These are phyloP conservation scores for Pseudochaenichthys georgianus DNA, from an alignment of 2,797 vertebrate species.

Conservation along the genomic window DNA sequence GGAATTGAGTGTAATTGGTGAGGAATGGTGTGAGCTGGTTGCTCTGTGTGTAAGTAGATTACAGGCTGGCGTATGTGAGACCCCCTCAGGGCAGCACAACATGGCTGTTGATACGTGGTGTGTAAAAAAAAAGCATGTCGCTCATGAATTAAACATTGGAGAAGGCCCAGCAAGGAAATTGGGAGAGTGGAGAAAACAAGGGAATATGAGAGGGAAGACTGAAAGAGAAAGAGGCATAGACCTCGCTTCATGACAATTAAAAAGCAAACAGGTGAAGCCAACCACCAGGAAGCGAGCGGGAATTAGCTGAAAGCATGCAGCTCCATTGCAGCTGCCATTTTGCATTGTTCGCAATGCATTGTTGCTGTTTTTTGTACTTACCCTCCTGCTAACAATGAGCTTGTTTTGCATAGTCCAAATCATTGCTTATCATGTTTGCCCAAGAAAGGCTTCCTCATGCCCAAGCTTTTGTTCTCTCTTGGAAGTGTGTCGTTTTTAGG, in stretches of 20 bases:
- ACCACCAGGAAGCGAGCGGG: conserved; percentile 33
- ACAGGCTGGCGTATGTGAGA: conserved; percentile 76
- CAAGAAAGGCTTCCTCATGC: conserved; percentile 54
- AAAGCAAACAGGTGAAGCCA: conserved; percentile 65
- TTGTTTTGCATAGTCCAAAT: conserved; percentile 61
- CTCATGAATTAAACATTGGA: conserved; percentile 83
- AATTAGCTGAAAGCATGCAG: conserved; percentile 49
- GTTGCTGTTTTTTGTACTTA: conserved; percentile 52
- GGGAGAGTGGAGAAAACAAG: conserved; percentile 64
- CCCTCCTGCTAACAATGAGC: conserved; percentile 58
- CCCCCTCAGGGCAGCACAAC: conserved; percentile 72
- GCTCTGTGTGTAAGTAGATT: conserved; percentile 80
- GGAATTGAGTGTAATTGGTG: conserved; percentile 77
- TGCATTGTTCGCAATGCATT: conserved; percentile 57
- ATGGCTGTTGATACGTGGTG: conserved; percentile 75
- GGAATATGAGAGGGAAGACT: conserved; percentile 38
- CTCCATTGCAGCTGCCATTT: conserved; percentile 42
- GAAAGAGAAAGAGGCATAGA: conserved; percentile 38
- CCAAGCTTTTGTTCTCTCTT: conserved; percentile 59
- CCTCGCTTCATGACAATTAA: conserved; percentile 67
- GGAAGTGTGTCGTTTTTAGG: conserved; percentile 62
- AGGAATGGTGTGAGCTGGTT: conserved; percentile 70
- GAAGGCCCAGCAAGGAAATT: conserved; percentile 76
- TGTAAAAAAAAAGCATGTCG: conserved; percentile 81
- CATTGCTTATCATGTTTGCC: conserved; percentile 62